A percentile compares a stretch with the other conserved stretches of the same genome.
phyloP scores from a whole-genome alignment of 2,113 vertebrate genomes.

The Oriolus oriolus region DNA sequence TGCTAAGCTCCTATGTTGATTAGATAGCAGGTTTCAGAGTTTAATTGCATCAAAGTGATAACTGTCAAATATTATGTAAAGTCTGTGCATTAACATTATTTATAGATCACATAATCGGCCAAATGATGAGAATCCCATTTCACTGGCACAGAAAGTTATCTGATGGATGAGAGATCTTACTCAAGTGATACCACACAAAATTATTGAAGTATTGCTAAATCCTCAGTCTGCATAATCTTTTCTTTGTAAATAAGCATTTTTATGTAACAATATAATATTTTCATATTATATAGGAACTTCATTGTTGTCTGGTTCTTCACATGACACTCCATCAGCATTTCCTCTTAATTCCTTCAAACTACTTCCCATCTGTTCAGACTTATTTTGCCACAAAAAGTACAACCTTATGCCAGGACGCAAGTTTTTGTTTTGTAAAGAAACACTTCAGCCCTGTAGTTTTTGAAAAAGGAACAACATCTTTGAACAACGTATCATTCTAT shows the following conservation, averaged over 20 bases:
- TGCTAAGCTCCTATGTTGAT: neutral
- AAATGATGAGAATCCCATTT: neutral
- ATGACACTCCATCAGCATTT: neutral
- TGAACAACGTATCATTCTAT: neutral
- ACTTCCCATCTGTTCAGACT: neutral
- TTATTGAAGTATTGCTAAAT: neutral
- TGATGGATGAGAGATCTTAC: neutral
- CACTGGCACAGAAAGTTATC: neutral
- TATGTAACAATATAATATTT: neutral
- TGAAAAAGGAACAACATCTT: neutral
- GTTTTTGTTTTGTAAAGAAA: neutral
- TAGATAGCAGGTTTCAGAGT: neutral
- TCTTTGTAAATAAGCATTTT: neutral
- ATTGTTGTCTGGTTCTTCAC: neutral
- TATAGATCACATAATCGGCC: neutral
- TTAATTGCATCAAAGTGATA: neutral
- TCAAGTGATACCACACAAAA: neutral
- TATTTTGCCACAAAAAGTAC: neutral
- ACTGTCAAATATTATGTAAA: neutral
- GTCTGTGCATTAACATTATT: neutral
- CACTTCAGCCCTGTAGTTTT: neutral
- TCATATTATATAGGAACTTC: neutral
- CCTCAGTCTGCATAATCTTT: neutral
- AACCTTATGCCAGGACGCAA: neutral
- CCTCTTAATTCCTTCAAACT: neutral